Evolutionary conservation across 2,113 vertebrate genomes (phyloP).

Genomic region (Lamprologus callipterus): DNA sequence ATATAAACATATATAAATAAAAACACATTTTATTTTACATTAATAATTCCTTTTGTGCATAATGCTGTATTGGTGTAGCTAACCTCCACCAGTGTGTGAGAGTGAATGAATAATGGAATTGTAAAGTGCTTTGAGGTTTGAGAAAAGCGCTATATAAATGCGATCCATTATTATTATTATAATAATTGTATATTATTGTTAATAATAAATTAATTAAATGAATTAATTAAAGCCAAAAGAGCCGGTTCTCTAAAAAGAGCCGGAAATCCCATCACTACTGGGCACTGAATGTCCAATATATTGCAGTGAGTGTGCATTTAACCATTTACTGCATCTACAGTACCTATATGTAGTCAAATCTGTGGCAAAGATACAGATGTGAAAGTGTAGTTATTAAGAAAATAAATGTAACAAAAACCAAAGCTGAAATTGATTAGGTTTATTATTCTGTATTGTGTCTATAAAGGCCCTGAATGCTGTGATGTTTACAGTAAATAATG

Average conservation of each 20-base stretch:
- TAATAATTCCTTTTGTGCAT: no score
- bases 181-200: no score
- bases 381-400: background rate
- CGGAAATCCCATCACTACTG: rapidly evolving
- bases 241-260: no score
- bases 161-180: no score
- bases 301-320: background rate
- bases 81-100: no score
- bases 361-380: background rate
- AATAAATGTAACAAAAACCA: background rate
- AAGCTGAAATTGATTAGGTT: background rate
- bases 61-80: no score
- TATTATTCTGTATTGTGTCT: background rate
- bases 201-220: no score
- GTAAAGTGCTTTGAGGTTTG: rapidly evolving
- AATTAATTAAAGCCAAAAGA: no score
- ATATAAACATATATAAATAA: no score
- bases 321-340: background rate
- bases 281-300: background rate
- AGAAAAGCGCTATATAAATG: no score
- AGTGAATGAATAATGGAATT: no score
- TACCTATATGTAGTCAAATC: background rate
- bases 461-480: background rate
- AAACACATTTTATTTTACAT: no score
- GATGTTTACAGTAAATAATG: background rate